Evolutionary conservation across 2,888 invertebrate species (phyloP), one percentile per base, ranked within the genome.

Genomic region (Leptothorax acervorum): DNA sequence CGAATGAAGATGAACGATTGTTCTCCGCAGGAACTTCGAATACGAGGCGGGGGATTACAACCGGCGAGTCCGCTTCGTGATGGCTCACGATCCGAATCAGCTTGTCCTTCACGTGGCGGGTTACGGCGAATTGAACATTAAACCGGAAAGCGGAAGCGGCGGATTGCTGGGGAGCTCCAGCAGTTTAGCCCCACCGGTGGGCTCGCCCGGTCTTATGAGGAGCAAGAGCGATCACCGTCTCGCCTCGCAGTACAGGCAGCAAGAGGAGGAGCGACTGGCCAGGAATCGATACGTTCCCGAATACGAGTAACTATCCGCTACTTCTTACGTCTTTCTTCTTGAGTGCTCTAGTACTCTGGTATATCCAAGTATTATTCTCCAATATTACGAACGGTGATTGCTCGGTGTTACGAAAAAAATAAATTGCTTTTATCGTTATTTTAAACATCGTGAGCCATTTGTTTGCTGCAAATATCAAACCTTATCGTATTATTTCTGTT

Each of bases 171-270:
- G 92, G 12, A 95, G 95, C 12, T 95, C 95, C 68, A 95, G 96
- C 42, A 95, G 95, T 83, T 95, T 96, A 86, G 95, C 96, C 73
- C 96, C 96, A 74, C 96, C 96, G 18, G 96, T 96, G 73, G 95
- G 95, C 60, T 96, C 96, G 8, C 97, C 97, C 65, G 98, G 98
- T 1, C 95, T 99, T 28, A 98, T 98, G 96, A 96, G 99, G 88
- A 98, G 98, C 86, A 99, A 99, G 95, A 98, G 98, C 94, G 99
- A 99, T 94, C 99, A 99, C 95, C 96, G 99, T 60, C 95, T 99
- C 86, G 98, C 98, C 6, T 96, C 98, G 0, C 98, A 98, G 93
- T 98, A 98, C 95, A 96, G 98, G 53, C 97, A 98, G 93, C 98
- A 98, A 94, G 98, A 98, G 94, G 97, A 98, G 93, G 95, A 95